phyloP scores from a whole-genome alignment of 2,888 invertebrate species.

The Lagria hirta region DNA sequence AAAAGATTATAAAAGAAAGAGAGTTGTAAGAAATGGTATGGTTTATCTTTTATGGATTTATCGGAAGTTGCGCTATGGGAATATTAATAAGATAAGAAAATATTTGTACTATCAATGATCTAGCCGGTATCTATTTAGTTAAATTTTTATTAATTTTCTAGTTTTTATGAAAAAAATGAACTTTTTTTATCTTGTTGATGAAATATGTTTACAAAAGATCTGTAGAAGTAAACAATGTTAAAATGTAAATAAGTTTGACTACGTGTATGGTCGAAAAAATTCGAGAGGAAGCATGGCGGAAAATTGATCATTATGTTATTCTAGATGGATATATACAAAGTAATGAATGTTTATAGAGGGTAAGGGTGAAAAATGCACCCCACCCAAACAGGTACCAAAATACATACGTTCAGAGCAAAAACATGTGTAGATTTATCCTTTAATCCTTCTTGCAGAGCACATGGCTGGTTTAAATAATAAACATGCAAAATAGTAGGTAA shows the following conservation, averaged over 20 bases:
- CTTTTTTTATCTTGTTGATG: constrained; percentile 3
- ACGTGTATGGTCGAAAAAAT: constrained; percentile 8
- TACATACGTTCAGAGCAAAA: constrained; percentile 17
- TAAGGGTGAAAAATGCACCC: constrained; percentile 17
- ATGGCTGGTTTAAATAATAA: constrained; percentile 12
- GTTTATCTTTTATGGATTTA: constrained; percentile 11
- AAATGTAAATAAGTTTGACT: constrained; percentile 15
- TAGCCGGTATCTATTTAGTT: too few species aligned
- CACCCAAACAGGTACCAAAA: constrained; percentile 14
- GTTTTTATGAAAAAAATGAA: constrained; percentile 6
- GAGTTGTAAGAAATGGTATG: constrained; percentile 1
- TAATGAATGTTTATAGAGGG: constrained; percentile 11
- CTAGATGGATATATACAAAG: constrained; percentile 8
- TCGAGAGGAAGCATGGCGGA: constrained; percentile 15
- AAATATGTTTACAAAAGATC: constrained; percentile 15
- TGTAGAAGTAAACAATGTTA: constrained; percentile 14
- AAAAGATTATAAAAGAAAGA: neutral
- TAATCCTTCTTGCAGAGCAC: constrained; percentile 17
- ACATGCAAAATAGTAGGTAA: constrained; percentile 6
- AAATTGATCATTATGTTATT: constrained; percentile 18
- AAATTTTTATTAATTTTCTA: neutral
- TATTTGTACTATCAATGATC: too few species aligned
- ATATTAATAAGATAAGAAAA: constrained; percentile 8
- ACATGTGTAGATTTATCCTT: constrained; percentile 6
- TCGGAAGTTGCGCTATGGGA: constrained; percentile 13